Conservation (phyloP, 2,113 vertebrate genomes). For the Phaetusa simplex region DNA sequence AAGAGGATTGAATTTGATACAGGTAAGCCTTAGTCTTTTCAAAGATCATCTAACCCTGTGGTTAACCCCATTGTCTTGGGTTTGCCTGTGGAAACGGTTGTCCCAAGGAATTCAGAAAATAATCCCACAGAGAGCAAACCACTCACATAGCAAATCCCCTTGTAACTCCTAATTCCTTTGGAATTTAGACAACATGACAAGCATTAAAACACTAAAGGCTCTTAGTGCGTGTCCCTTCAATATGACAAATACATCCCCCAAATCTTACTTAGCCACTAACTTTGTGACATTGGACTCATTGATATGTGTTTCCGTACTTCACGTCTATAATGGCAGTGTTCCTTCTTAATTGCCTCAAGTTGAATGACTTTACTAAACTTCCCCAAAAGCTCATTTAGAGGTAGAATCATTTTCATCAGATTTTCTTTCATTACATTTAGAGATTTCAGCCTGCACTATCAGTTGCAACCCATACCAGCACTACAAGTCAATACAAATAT, state of each 20-base stretch:
- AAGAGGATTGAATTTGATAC: not conserved
- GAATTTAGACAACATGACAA: not conserved
- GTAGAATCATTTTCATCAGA: not conserved
- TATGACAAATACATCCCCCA: not conserved
- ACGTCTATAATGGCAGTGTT: not conserved
- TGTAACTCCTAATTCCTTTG: not conserved
- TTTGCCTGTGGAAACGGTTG: not conserved
- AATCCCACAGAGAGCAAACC: not conserved
- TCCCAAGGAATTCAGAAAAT: not conserved
- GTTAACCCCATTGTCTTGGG: not conserved
- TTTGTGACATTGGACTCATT: not conserved
- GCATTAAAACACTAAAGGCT: not conserved
- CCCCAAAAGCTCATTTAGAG: not conserved
- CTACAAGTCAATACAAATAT: constrained; percentile 9
- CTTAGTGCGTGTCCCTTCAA: not conserved
- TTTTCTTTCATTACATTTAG: not conserved
- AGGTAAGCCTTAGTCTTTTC: not conserved
- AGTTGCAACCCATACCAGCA: not conserved
- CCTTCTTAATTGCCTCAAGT: not conserved
- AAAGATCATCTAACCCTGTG: not conserved
- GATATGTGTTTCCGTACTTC: not conserved
- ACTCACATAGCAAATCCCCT: not conserved
- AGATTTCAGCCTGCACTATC: not conserved
- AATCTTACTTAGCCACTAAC: not conserved
- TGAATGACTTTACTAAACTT: not conserved